These are phyloP conservation scores for Nemotelus nigrinus DNA, from an alignment of 2,888 invertebrate genomes.

Conservation along the genomic window DNA sequence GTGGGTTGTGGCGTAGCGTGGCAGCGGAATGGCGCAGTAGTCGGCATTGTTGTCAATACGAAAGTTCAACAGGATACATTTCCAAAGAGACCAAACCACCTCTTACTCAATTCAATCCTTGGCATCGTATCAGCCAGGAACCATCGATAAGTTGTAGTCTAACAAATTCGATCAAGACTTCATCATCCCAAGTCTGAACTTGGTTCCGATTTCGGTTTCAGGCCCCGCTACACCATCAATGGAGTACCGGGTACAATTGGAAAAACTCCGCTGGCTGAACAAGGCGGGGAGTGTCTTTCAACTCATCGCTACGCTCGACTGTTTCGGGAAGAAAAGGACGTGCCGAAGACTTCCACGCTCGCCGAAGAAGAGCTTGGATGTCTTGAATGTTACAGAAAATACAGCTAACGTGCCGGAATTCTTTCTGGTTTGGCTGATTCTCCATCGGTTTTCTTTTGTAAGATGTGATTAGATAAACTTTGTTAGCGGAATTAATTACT, in stretches of 20 bases:
- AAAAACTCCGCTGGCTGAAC: background rate
- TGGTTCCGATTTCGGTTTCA: background rate
- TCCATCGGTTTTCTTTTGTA: slow-evolving; percentile 45
- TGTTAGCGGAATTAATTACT: slow-evolving; percentile 52
- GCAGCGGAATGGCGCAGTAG: background rate
- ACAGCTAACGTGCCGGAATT: slow-evolving; percentile 50
- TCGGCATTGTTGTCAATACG: slow-evolving; percentile 23
- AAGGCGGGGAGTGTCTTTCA: background rate
- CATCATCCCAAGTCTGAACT: background rate
- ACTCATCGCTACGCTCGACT: background rate
- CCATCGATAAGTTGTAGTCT: slow-evolving; percentile 28
- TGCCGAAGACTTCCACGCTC: background rate
- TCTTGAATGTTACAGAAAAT: slow-evolving; percentile 35
- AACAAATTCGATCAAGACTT: slow-evolving; percentile 35
- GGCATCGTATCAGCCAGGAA: background rate
- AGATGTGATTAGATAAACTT: slow-evolving; percentile 51
- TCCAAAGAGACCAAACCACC: background rate
- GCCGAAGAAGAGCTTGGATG: background rate
- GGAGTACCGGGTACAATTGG: no score
- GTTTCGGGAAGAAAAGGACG: slow-evolving; percentile 1
- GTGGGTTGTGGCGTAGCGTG: background rate
- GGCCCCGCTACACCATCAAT: no score
- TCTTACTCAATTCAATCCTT: background rate
- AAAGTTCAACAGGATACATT: slow-evolving; percentile 34
- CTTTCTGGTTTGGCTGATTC: slow-evolving; percentile 42